These are phyloP conservation scores for Margaritifera margaritifera DNA, from an alignment of 2,888 invertebrate species.

Conservation along the genomic window DNA sequence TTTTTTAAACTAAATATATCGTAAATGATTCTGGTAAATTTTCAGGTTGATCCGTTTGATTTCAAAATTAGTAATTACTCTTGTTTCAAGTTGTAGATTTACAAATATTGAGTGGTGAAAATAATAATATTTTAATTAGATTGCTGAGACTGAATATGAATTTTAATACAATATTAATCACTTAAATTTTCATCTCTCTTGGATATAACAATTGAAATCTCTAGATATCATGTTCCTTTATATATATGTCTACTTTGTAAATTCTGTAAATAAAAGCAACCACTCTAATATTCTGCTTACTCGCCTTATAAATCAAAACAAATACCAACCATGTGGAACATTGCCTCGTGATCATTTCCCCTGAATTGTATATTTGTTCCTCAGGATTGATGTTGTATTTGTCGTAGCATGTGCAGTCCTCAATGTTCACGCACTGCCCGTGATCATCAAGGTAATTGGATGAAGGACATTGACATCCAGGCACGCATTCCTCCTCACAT, in stretches of 20 bases:
- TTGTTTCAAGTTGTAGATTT: too few species aligned
- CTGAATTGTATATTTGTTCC: constrained; percentile 64
- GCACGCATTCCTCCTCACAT: constrained; percentile 40
- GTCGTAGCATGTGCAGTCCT: constrained; percentile 42
- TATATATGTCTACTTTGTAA: neutral
- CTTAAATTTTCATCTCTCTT: too few species aligned
- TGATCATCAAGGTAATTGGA: constrained; percentile 32
- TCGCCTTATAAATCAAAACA: neutral
- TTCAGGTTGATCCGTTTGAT: too few species aligned
- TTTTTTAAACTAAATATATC: too few species aligned
- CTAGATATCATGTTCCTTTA: neutral
- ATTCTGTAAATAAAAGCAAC: neutral
- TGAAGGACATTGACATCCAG: constrained; percentile 39
- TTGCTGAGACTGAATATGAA: too few species aligned
- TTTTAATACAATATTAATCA: too few species aligned
- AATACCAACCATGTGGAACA: constrained; percentile 35
- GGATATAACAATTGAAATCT: too few species aligned
- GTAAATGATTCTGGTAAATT: too few species aligned
- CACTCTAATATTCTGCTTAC: neutral
- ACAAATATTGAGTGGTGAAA: too few species aligned
- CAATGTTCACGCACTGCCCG: constrained; percentile 34
- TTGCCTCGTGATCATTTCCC: constrained; percentile 31
- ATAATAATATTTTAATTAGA: too few species aligned
- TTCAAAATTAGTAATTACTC: too few species aligned
- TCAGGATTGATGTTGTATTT: constrained; percentile 22